Percentiles rank a stretch among this genome's conserved stretches.
These are phyloP conservation scores for Lepidostoma basale DNA, from an alignment of 1,140 invertebrate genomes.

Conservation along the genomic window DNA sequence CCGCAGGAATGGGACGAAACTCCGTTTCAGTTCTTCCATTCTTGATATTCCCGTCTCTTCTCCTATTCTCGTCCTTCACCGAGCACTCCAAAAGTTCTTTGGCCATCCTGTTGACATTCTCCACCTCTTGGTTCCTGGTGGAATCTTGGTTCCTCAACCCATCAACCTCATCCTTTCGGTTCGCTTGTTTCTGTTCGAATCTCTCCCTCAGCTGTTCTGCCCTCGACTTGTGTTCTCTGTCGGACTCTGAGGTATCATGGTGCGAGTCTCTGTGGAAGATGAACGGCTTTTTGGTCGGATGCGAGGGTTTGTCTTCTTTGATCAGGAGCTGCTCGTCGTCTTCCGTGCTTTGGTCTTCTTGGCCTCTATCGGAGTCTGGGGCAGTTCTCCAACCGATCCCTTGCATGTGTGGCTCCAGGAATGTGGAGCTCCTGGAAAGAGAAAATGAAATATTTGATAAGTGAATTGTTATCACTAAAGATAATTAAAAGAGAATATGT, in stretches of 20 bases:
- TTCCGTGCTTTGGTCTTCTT: slow-evolving; percentile 58
- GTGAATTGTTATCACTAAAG: no score
- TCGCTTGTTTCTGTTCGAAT: slow-evolving; percentile 34
- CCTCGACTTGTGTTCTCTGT: slow-evolving; percentile 34
- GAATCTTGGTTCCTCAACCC: slow-evolving; percentile 9
- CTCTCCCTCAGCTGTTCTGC: slow-evolving; percentile 35
- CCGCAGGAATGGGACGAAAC: slow-evolving; percentile 22
- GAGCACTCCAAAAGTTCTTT: slow-evolving; percentile 26
- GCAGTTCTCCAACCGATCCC: slow-evolving; percentile 56
- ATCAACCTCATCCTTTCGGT: slow-evolving; percentile 32
- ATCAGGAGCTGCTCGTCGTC: slow-evolving; percentile 59
- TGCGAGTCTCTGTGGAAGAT: slow-evolving; percentile 18
- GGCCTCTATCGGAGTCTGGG: slow-evolving; percentile 57
- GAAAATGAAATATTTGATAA: slow-evolving; percentile 37
- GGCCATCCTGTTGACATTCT: slow-evolving; percentile 25
- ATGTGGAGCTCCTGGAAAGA: slow-evolving; percentile 60
- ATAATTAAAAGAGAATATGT: no score
- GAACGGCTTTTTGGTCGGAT: slow-evolving; percentile 26
- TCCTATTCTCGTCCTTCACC: slow-evolving; percentile 13
- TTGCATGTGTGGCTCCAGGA: slow-evolving; percentile 59
- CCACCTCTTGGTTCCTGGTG: slow-evolving; percentile 4
- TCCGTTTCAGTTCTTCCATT: slow-evolving; percentile 5
- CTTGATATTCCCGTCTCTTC: slow-evolving; percentile 1
- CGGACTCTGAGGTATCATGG: slow-evolving; percentile 10
- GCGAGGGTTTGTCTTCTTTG: slow-evolving; percentile 29